Conservation (phyloP, 2,888 invertebrate genomes). For the Danaus chrysippus region DNA sequence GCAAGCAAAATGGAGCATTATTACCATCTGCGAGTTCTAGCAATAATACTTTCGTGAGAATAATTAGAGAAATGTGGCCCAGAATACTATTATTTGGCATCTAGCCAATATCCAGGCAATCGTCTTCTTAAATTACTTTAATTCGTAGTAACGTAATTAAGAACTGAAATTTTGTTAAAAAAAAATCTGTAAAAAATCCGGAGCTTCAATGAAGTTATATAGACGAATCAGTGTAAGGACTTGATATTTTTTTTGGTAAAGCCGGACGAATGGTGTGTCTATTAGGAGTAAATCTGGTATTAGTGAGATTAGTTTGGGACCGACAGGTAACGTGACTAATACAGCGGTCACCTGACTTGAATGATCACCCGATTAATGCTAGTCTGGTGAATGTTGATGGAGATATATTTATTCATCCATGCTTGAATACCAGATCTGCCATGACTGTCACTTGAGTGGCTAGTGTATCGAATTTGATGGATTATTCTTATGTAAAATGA, state of each 20-base stretch:
- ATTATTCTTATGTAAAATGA: conserved; percentile 15
- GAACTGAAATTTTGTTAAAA: neutral
- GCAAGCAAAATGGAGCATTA: conserved; percentile 17
- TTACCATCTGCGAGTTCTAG: conserved; percentile 22
- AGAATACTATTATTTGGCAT: conserved; percentile 17
- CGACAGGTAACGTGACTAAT: conserved; percentile 37
- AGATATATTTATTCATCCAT: conserved; percentile 1
- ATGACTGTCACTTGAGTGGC: conserved; percentile 14
- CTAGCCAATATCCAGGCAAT: conserved; percentile 13
- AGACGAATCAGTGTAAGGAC: neutral
- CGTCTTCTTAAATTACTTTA: conserved; percentile 1
- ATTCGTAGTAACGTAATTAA: neutral
- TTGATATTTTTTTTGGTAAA: neutral
- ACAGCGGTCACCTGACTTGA: conserved; percentile 27
- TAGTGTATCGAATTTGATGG: conserved; percentile 23
- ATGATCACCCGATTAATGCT: conserved; percentile 23
- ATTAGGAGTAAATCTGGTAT: conserved; percentile 41
- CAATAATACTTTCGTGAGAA: conserved; percentile 22
- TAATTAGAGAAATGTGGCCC: conserved; percentile 25
- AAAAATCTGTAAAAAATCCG: neutral
- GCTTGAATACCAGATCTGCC: conserved; percentile 21
- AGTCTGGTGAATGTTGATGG: conserved; percentile 8
- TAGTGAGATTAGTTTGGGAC: conserved; percentile 40
- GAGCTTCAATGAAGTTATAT: neutral
- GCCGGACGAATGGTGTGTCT: conserved; percentile 22